A percentile compares a stretch with the other conserved stretches of the same genome.
phyloP scores from a whole-genome alignment of 1,140 invertebrate genomes.

The Philopotamus ludificatus region DNA sequence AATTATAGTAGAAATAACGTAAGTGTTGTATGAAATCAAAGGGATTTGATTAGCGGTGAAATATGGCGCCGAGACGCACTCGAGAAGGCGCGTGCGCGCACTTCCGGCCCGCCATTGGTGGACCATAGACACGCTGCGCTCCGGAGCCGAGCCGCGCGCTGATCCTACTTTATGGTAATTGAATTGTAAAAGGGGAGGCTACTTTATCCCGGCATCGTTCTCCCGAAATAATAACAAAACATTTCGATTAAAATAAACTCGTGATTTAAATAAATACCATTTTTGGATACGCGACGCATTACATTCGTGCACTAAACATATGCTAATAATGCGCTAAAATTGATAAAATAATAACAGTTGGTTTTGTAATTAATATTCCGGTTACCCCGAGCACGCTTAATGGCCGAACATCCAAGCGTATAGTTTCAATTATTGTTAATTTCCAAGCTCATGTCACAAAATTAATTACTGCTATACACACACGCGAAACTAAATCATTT shows the following conservation, averaged over 20 bases:
- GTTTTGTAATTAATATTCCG: constrained; percentile 20
- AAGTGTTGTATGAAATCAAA: too few relatives aligned
- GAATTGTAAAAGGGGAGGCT: constrained; percentile 28
- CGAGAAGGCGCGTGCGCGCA: constrained; percentile 29
- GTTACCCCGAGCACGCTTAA: not conserved
- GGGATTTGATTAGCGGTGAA: not conserved
- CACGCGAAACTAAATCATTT: too few relatives aligned
- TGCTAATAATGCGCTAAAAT: constrained; percentile 10
- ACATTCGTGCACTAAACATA: not conserved
- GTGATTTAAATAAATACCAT: constrained; percentile 3
- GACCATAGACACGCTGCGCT: constrained; percentile 23
- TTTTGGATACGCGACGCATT: too few relatives aligned
- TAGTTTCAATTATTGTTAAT: constrained; percentile 11
- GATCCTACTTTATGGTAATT: constrained; percentile 37
- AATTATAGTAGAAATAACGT: too few relatives aligned
- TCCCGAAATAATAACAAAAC: not conserved
- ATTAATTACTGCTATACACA: too few relatives aligned
- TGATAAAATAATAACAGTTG: constrained; percentile 18
- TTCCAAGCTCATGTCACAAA: not conserved
- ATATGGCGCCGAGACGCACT: constrained; percentile 4
- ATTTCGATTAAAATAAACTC: constrained; percentile 1
- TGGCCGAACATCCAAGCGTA: constrained; percentile 14
- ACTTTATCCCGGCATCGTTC: constrained; percentile 2
- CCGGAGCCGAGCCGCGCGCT: constrained; percentile 16
- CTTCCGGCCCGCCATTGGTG: constrained; percentile 32